Conservation (phyloP, 1,140 invertebrate genomes). For the Drosophila ficusphila region DNA sequence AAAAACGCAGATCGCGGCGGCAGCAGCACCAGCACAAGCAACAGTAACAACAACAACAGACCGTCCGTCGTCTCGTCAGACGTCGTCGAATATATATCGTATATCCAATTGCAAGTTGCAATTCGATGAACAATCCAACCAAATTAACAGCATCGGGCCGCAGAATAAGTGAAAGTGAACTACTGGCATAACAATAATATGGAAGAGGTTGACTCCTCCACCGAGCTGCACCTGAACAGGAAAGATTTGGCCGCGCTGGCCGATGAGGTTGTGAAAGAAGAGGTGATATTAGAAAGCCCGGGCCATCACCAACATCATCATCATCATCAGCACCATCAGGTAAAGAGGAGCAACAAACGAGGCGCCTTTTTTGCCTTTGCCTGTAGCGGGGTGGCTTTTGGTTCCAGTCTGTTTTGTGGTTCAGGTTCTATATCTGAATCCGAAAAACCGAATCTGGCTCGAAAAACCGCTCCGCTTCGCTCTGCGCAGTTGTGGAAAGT, state of each 20-base stretch:
- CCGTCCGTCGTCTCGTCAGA: constrained; percentile 9
- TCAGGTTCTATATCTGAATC: constrained; percentile 13
- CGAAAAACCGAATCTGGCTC: constrained; percentile 30
- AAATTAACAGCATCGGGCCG: constrained; percentile 27
- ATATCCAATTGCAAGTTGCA: constrained; percentile 73
- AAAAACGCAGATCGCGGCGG: constrained; percentile 43
- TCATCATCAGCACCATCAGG: constrained; percentile 65
- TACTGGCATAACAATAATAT: constrained; percentile 61
- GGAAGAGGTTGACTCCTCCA: constrained; percentile 82
- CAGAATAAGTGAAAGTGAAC: constrained; percentile 60
- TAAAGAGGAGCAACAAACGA: constrained; percentile 67
- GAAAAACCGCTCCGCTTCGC: constrained; percentile 38
- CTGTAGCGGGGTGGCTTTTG: constrained; percentile 59
- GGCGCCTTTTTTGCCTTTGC: constrained; percentile 26
- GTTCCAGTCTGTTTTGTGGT: constrained; percentile 35
- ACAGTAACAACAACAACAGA: constrained; percentile 56
- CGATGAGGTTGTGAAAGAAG: constrained; percentile 82
- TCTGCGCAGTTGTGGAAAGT: constrained; percentile 65
- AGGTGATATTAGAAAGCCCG: constrained; percentile 79
- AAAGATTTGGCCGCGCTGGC: constrained; percentile 76
- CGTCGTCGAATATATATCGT: constrained; percentile 23
- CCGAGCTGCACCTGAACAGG: constrained; percentile 81
- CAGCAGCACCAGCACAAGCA: constrained; percentile 59
- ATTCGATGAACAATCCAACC: constrained; percentile 65
- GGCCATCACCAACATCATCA: constrained; percentile 50